A percentile compares a stretch with the other conserved stretches of the same genome.
phyloP scores from a whole-genome alignment of 2,797 vertebrate species.

The Xenops minutus region DNA sequence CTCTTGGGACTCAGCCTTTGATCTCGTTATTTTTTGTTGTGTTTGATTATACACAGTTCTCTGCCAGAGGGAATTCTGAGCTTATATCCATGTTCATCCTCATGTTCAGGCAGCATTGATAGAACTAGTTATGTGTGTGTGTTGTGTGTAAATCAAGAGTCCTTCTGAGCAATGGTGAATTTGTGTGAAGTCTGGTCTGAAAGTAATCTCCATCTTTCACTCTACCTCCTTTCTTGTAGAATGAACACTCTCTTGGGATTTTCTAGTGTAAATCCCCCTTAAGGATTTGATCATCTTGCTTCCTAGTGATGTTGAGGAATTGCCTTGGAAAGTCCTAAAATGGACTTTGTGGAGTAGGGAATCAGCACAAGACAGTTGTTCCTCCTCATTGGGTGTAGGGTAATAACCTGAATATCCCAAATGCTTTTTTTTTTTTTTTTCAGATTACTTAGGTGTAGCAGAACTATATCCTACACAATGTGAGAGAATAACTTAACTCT shows the following conservation, averaged over 20 bases:
- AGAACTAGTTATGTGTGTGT: not conserved
- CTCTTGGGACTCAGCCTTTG: slow-evolving; percentile 33
- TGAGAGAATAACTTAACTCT: not conserved
- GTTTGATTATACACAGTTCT: slow-evolving; percentile 51
- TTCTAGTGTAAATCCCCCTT: not conserved
- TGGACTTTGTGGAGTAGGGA: not conserved
- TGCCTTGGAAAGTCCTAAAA: not conserved
- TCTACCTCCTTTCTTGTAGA: not conserved
- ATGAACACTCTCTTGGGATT: not conserved
- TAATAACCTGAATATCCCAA: not conserved
- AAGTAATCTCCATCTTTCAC: not conserved
- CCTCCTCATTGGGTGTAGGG: not conserved
- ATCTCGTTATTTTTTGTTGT: slow-evolving; percentile 31
- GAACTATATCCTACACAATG: not conserved
- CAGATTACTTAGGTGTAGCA: not conserved
- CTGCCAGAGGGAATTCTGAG: slow-evolving; percentile 48
- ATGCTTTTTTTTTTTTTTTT: not conserved
- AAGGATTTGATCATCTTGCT: not conserved
- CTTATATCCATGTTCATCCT: slow-evolving; percentile 37
- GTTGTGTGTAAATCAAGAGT: not conserved
- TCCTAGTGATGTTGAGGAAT: not conserved
- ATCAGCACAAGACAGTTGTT: not conserved
- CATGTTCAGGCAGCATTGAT: not conserved
- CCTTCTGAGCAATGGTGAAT: not conserved
- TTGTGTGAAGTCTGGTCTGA: not conserved